phyloP scores from a whole-genome alignment of 2,113 vertebrate species.

The Calyptomena viridis region DNA sequence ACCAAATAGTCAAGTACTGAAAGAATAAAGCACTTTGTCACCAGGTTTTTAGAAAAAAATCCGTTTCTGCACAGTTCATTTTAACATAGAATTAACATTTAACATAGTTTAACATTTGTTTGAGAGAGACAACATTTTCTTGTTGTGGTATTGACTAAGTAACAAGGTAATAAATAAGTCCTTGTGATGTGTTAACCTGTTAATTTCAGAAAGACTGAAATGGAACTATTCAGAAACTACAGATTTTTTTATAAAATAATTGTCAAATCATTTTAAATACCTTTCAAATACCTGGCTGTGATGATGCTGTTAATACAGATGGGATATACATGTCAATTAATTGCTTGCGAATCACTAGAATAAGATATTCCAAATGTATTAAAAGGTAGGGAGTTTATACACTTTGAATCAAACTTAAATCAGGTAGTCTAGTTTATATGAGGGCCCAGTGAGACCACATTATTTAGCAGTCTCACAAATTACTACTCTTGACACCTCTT shows the following conservation, averaged over 20 bases:
- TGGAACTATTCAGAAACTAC: background rate
- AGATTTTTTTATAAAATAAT: background rate
- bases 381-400: background rate
- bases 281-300: background rate
- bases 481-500: background rate
- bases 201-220: background rate
- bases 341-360: background rate
- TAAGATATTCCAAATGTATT: background rate
- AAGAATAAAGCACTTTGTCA: background rate
- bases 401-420: background rate
- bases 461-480: background rate
- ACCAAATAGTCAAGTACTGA: background rate
- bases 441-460: background rate
- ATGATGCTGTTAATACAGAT: background rate
- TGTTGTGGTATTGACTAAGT: background rate
- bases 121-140: background rate
- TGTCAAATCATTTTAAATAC: background rate
- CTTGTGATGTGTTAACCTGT: background rate
- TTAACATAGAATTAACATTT: background rate
- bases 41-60: background rate
- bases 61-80: background rate
- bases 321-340: background rate
- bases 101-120: background rate
- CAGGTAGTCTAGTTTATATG: background rate
- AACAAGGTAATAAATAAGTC: background rate